Evolutionary conservation across 2,888 invertebrate genomes (phyloP), one percentile per base, ranked within the genome.

Genomic region (Pristionchus mayeri): DNA sequence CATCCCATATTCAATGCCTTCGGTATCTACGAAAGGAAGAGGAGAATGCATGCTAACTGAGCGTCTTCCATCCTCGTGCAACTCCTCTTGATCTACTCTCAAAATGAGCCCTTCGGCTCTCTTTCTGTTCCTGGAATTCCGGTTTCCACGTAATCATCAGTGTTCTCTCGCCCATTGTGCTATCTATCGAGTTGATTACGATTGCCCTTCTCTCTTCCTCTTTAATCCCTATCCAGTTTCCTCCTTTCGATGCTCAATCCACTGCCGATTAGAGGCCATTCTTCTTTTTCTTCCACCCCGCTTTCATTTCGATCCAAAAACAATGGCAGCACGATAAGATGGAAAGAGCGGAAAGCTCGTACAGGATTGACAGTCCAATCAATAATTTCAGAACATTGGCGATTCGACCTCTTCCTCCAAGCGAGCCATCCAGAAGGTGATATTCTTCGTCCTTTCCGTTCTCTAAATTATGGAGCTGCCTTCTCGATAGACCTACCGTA

Each of bases 361-460:
- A 57, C 21, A 21, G 57, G 27, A n/a, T n/a, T n/a, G n/a, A n/a
- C n/a, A n/a, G n/a, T n/a, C n/a, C n/a, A n/a, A n/a, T n/a, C n/a
- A n/a, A n/a, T 24, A n/a, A 60, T 85, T 91, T 63, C 88, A 92
- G 91, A 90, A 91, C 85, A 92, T 92, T 67, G 85, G 88, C 40
- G 88, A 89, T 67, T 89, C 86, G 83, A 90, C 91, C 6, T 88
- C 91, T 21, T 86, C 87, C 13, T 87, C 91, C 27, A 91, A 91
- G 84, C 86, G 91, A 44, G 85, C 89, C 40, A 92, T 91, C 83
- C 91, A 91, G 85, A 80, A 86, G 78, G 84, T 81, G 27, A 44
- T n/a, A 60, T 21, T n/a, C 9, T 60, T 11, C 60, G 21, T n/a
- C n/a, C n/a, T 7, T 24, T 21, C 7, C n/a, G 24, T 60, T 60